Evolutionary conservation across 2,113 vertebrate species (phyloP).

Genomic region (Raja brachyura): DNA sequence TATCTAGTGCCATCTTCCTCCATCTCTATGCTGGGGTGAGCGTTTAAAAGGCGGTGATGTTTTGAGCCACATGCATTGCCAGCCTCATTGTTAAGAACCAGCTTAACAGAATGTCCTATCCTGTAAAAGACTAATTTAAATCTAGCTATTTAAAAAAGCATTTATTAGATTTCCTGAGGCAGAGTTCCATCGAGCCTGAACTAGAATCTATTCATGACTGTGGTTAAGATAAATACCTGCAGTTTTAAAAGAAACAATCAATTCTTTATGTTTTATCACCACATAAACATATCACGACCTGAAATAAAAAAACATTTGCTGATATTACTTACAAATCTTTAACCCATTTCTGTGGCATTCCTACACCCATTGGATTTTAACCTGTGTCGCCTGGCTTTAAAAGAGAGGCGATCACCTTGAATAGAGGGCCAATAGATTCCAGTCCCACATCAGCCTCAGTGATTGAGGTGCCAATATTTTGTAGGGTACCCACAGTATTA

Average conservation of each 20-base stretch:
- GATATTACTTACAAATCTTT: not conserved
- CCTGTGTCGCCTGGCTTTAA: not conserved
- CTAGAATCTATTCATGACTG: slow-evolving; percentile 18
- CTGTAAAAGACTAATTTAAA: not conserved
- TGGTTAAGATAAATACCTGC: not conserved
- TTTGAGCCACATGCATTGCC: not conserved
- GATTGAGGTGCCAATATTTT: not conserved
- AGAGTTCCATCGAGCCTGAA: not conserved
- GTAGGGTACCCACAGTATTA: not conserved
- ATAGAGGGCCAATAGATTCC: too few relatives aligned
- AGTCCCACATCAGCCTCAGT: too few relatives aligned
- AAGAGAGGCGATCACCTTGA: too few relatives aligned
- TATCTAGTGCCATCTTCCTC: too few relatives aligned
- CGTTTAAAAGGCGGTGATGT: too few relatives aligned
- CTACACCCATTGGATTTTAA: not conserved
- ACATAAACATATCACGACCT: not conserved
- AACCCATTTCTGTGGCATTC: not conserved
- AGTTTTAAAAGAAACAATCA: slow-evolving; percentile 20
- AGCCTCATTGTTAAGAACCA: not conserved
- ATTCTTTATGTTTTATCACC: slow-evolving; percentile 9
- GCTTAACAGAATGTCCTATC: not conserved
- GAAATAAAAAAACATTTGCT: not conserved
- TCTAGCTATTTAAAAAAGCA: not conserved
- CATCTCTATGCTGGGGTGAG: too few relatives aligned
- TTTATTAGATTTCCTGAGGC: slow-evolving; percentile 1